Evolutionary conservation across 2,888 invertebrate species (phyloP).

Genomic region (Hirtodrosophila confusa): DNA sequence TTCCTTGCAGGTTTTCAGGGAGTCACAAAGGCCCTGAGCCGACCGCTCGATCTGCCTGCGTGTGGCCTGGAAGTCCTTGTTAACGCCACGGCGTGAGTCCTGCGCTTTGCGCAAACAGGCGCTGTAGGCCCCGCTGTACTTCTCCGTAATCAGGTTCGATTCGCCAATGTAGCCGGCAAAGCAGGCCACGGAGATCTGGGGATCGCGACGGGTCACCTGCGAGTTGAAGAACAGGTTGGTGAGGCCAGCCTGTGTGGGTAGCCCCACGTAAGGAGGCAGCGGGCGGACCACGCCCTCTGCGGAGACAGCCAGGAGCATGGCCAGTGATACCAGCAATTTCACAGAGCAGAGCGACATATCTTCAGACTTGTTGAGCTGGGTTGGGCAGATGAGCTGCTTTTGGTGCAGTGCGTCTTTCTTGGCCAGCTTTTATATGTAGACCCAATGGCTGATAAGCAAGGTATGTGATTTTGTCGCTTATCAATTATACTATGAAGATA

Average conservation of each 20-base stretch:
- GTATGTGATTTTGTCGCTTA: constrained; percentile 39
- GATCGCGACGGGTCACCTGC: constrained; percentile 64
- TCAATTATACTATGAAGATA: constrained; percentile 33
- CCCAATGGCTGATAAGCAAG: constrained; percentile 39
- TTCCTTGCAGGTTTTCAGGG: constrained; percentile 51
- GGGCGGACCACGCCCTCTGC: constrained; percentile 42
- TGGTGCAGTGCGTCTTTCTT: constrained; percentile 66
- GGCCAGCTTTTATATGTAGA: constrained; percentile 59
- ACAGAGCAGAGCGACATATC: constrained; percentile 13
- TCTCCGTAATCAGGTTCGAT: constrained; percentile 66
- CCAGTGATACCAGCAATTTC: constrained; percentile 23
- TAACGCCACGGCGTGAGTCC: constrained; percentile 58
- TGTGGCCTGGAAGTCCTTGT: constrained; percentile 56
- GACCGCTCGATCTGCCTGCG: constrained; percentile 54
- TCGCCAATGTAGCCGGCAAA: constrained; percentile 73
- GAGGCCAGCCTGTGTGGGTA: constrained; percentile 68
- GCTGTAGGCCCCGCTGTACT: constrained; percentile 65
- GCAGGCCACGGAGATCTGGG: constrained; percentile 68
- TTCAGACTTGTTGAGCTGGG: neutral
- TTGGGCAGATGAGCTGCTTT: constrained; percentile 46
- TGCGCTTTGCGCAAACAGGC: constrained; percentile 53
- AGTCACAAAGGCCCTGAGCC: constrained; percentile 57
- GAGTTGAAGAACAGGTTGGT: constrained; percentile 71
- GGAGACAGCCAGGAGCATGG: constrained; percentile 18
- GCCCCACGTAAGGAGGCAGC: constrained; percentile 65